phyloP scores from a whole-genome alignment of 2,888 invertebrate genomes.

The Girardia tigrina region DNA sequence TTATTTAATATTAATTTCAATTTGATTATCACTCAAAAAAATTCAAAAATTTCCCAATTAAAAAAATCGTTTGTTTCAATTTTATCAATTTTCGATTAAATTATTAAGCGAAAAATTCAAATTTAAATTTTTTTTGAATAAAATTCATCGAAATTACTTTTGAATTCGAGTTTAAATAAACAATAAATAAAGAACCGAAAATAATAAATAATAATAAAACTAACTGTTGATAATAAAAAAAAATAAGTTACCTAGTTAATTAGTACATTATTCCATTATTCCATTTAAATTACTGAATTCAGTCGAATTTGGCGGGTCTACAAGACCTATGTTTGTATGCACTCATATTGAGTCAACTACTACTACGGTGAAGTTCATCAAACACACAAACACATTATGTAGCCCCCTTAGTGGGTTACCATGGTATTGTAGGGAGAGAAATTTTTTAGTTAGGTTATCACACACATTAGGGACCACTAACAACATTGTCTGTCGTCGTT shows the following conservation, averaged over 20 bases:
- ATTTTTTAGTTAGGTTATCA: conserved; percentile 5
- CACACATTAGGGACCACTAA: conserved; percentile 20
- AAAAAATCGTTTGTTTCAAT: too few relatives aligned
- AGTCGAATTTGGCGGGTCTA: conserved; percentile 23
- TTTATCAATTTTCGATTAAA: too few relatives aligned
- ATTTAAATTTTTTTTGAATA: too few relatives aligned
- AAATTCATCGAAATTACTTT: too few relatives aligned
- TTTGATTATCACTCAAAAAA: too few relatives aligned
- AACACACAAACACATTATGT: conserved; percentile 23
- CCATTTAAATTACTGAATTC: conserved; percentile 18
- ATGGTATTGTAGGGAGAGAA: conserved; percentile 15
- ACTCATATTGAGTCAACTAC: conserved; percentile 3
- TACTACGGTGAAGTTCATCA: conserved; percentile 23
- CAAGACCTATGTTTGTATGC: conserved; percentile 23
- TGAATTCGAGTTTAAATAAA: too few relatives aligned
- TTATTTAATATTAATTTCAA: too few relatives aligned
- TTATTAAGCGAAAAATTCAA: too few relatives aligned
- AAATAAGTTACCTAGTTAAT: conserved; percentile 18
- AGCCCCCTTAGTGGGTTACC: conserved; percentile 23
- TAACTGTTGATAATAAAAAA: too few relatives aligned
- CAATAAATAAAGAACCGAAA: too few relatives aligned
- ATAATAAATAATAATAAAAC: too few relatives aligned
- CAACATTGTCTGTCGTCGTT: conserved; percentile 15
- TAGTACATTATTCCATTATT: conserved; percentile 18
- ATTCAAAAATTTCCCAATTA: too few relatives aligned